Conservation (phyloP, 2,113 vertebrate species). For the Anguilla rostrata region DNA sequence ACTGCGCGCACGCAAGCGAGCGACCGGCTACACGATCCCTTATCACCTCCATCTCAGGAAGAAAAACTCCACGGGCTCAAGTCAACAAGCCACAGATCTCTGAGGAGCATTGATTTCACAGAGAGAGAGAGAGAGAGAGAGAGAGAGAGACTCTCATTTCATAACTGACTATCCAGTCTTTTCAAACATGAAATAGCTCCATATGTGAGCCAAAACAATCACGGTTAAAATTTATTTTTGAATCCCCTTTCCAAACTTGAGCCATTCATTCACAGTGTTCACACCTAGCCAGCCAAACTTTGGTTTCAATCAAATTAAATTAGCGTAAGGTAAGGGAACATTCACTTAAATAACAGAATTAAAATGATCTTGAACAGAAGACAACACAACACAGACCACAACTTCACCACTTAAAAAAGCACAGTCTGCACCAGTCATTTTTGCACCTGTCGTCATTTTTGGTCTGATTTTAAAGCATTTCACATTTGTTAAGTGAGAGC, state of each 20-base stretch:
- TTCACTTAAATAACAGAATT: not conserved
- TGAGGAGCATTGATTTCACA: conserved; percentile 30
- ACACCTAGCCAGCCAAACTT: not conserved
- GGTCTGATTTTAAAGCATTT: not conserved
- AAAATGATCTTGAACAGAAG: not conserved
- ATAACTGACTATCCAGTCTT: not conserved
- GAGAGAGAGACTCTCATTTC: not conserved
- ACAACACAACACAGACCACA: not conserved
- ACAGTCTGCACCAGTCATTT: not conserved
- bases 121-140: not conserved
- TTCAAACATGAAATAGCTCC: too few relatives aligned
- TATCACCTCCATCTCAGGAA: conserved; percentile 21
- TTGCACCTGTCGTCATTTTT: too few relatives aligned
- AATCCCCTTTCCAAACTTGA: not conserved
- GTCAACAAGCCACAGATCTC: conserved; percentile 27
- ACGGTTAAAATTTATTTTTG: not conserved
- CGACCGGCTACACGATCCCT: conserved; percentile 34
- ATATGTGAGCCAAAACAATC: too few relatives aligned
- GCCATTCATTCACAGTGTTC: not conserved
- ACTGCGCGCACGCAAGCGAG: conserved; percentile 39
- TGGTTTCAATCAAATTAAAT: not conserved
- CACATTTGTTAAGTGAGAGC: not conserved
- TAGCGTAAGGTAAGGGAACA: not conserved
- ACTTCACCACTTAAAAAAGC: not conserved
- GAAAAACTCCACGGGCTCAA: conserved; percentile 10